Conservation (phyloP, 2,888 invertebrate species). For the Hydropsyche betteni region DNA sequence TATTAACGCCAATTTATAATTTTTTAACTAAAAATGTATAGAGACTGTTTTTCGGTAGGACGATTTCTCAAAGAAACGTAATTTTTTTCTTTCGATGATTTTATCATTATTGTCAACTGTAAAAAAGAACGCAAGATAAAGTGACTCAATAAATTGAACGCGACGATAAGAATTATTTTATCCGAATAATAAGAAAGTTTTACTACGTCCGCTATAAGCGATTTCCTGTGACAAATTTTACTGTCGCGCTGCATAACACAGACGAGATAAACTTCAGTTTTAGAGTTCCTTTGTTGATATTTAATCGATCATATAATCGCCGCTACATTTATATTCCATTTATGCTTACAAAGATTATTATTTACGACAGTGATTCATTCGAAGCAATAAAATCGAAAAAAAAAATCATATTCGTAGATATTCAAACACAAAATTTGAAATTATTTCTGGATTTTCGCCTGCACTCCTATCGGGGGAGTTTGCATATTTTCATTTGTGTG, state of each 20-base stretch:
- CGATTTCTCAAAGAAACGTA: too few relatives aligned
- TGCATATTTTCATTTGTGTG: constrained; percentile 7
- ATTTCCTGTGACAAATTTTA: constrained; percentile 16
- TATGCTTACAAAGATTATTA: neutral
- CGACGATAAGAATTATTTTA: constrained; percentile 14
- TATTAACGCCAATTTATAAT: too few relatives aligned
- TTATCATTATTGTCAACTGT: constrained; percentile 1
- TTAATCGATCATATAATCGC: neutral
- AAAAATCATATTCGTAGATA: neutral
- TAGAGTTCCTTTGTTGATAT: too few relatives aligned
- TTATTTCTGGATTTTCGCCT: too few relatives aligned
- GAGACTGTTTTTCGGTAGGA: too few relatives aligned
- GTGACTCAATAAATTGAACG: neutral
- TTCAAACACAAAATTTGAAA: neutral
- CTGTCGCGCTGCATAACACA: neutral
- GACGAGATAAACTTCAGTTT: too few relatives aligned
- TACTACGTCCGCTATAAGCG: constrained; percentile 26
- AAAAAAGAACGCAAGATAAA: neutral
- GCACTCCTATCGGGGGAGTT: too few relatives aligned
- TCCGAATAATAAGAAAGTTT: constrained; percentile 27
- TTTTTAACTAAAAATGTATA: too few relatives aligned
- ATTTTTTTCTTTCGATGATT: neutral
- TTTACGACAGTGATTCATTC: neutral
- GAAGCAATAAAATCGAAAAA: neutral
- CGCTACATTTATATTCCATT: neutral